Evolutionary conservation across 1,140 invertebrate genomes (phyloP), one percentile per base, ranked within the genome.

Genomic region (Drosophila cardini): DNA sequence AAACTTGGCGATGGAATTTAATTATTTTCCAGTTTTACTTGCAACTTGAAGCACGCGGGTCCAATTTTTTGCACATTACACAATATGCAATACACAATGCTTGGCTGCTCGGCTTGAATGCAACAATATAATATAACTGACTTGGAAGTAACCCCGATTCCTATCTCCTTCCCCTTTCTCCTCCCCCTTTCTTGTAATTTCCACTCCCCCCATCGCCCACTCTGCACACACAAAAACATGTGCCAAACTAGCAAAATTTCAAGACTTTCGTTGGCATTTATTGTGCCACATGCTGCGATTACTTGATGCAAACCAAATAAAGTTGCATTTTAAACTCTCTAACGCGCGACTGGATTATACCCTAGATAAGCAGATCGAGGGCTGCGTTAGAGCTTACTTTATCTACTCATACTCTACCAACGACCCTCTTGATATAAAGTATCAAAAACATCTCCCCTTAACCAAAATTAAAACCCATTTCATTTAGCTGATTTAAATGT

Each of bases 51-150:
- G 68, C 80, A 84, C 76, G 73, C 73, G 73, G 68, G 68, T 69
- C 62, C 75, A 83, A 87, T 87, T 89, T 87, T 86, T 86, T 87
- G 72, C 67, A 65, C 84, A 87, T 87, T 87, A 89, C 69, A 83
- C 58, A 72, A 71, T 62, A 52, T 62, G 57, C 53, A 10, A 36
- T 70, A 43, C 53, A 63, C 32, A 64, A 48, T 48, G 34, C 15
- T 38, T 62, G 45, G 13, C 60, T 43, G 21, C 21, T 26, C 21
- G 30, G 15, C 42, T 15, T 45, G 26, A 36, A 70, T 70, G 57
- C 50, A 18, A 55, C 32, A 55, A 11, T 38, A 55, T 18, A 55
- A 32, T 32, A 57, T 57, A 43, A 43, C 55, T 57, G 18, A 13
- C 18, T 21, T 13, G 15, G 13, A 11, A 10, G 21, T n/a, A 5